phyloP scores from a whole-genome alignment of 2,113 vertebrate genomes.

The Nematolebias whitei region DNA sequence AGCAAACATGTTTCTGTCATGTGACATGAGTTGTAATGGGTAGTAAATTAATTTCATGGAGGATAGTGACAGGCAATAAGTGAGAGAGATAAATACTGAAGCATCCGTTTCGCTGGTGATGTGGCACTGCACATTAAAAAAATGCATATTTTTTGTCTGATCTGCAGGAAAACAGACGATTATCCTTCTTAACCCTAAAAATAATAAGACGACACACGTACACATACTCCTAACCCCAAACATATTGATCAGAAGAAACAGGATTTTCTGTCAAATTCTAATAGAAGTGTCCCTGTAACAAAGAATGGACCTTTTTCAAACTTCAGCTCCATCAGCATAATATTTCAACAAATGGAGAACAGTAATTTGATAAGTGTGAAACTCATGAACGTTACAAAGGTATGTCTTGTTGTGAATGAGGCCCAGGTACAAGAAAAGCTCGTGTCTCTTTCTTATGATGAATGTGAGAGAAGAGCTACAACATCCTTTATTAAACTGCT shows the following conservation, averaged over 20 bases:
- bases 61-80: slow-evolving; percentile 21
- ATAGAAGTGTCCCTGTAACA: slow-evolving; percentile 17
- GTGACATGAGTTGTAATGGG: slow-evolving; percentile 7
- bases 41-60: slow-evolving; percentile 40
- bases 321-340: slow-evolving; percentile 52
- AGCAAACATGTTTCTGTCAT: slow-evolving; percentile 28
- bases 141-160: slow-evolving; percentile 10
- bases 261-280: slow-evolving; percentile 29
- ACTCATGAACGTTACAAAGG: slow-evolving; percentile 49
- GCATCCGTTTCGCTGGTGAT: slow-evolving; percentile 3
- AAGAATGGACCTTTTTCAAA: slow-evolving; percentile 50
- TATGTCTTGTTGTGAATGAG: slow-evolving; percentile 32
- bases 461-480: slow-evolving; percentile 14
- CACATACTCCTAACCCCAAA: slow-evolving; percentile 28
- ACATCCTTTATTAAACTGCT: too few species aligned
- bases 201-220: slow-evolving; percentile 42
- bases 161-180: slow-evolving; percentile 34
- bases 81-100: slow-evolving; percentile 12
- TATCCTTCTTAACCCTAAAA: slow-evolving; percentile 28
- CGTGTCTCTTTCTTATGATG: background rate
- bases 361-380: slow-evolving; percentile 50
- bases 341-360: slow-evolving; percentile 50
- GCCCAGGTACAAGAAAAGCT: slow-evolving; percentile 52
- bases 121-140: slow-evolving; percentile 8
- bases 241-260: slow-evolving; percentile 32